Evolutionary conservation across 2,888 invertebrate species (phyloP), one percentile per base, ranked within the genome.

Genomic region (Campopleginae sp.): DNA sequence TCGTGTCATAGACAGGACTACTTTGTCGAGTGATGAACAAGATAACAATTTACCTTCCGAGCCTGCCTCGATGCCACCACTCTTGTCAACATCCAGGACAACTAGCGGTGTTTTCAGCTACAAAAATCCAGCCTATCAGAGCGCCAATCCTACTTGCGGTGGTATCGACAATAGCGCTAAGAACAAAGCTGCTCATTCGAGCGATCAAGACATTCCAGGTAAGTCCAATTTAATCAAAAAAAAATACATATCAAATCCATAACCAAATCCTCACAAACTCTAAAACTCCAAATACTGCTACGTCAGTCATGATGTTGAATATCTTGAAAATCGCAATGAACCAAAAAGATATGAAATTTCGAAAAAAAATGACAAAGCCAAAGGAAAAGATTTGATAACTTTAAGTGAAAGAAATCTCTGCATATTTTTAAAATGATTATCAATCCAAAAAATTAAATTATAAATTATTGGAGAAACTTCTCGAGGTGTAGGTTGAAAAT

Each of bases 111-210:
- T 95, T 84, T 97, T 97, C 93, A 96, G 96, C 90, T 96, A 97
- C 91, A 95, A 96, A 79, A 97, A 96, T 90, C 97, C 97, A 0
- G 95, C 96, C 51, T 97, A 97, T 91, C 97, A 97, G 91, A 96
- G 97, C 86, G 97, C 97, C 17, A 96, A 97, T 91, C 95, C 96
- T 7, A 91, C 93, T 23, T 92, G 91, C 82, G 90, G 93, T 31
- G 84, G 76, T 58, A 88, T 87, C 78, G 91, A 92, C 23, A 80
- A 77, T 61, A 81, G 83, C 79, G 75, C 85, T 12, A 86, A 84
- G 74, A 82, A 82, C 78, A 86, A 86, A 80, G 86, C 77, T n/a
- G 80, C 91, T 10, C 92, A 93, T 82, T 94, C 94, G 72, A 94
- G 94, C 81, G 94, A 94, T 85, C 94, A 94, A 85, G 94, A 94